Evolutionary conservation across 2,113 vertebrate genomes (phyloP).

Genomic region (Salvelinus fontinalis): DNA sequence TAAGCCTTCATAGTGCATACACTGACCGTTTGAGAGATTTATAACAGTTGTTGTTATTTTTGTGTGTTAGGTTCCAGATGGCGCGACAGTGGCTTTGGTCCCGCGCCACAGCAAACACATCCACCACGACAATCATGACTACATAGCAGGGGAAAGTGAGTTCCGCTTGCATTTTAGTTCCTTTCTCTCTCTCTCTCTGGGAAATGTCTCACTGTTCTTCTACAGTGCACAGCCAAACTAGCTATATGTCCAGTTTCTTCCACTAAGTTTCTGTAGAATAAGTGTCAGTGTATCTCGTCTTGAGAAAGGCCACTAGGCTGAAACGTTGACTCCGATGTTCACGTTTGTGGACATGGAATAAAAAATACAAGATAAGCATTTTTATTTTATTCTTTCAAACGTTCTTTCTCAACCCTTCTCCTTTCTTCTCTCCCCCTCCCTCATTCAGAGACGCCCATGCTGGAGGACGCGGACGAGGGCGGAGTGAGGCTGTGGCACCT

Average conservation of each 20-base stretch:
- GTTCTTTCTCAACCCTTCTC: neutral
- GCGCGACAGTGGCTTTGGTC: constrained; percentile 91
- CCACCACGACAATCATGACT: constrained; percentile 94
- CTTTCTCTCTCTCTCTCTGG: neutral
- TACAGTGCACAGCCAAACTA: too few species aligned
- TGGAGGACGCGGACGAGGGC: constrained; percentile 97
- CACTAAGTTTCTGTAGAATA: too few species aligned
- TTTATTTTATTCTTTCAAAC: too few species aligned
- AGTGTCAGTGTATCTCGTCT: too few species aligned
- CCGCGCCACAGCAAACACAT: constrained; percentile 92
- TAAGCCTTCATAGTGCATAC: neutral
- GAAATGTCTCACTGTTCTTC: too few species aligned
- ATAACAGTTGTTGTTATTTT: neutral
- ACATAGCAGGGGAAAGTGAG: constrained; percentile 95
- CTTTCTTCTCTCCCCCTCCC: neutral
- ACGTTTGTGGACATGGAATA: too few species aligned
- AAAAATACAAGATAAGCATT: too few species aligned
- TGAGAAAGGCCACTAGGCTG: too few species aligned
- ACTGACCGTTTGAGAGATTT: neutral
- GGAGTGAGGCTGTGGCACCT: constrained; percentile 95
- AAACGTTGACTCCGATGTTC: too few species aligned
- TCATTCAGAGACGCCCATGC: constrained; percentile 90
- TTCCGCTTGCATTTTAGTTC: constrained; percentile 32
- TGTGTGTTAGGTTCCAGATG: constrained; percentile 87
- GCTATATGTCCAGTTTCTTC: too few species aligned